Evolutionary conservation across 2,888 invertebrate genomes (phyloP), one percentile per base, ranked within the genome.

Genomic region (Macrophya alboannulata): DNA sequence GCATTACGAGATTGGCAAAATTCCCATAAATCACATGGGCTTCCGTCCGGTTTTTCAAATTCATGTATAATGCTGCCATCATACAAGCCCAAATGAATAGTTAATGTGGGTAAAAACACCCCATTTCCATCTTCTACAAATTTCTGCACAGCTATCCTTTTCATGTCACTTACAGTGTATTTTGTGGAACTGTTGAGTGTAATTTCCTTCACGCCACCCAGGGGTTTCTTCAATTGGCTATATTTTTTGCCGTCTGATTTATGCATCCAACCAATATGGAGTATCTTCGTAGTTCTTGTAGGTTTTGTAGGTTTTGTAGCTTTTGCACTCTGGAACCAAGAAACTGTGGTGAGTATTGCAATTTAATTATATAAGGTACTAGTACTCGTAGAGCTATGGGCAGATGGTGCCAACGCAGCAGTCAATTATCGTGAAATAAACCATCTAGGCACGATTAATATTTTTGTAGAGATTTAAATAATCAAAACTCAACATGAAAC

Each of bases 261-360:
- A 17, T 43, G 74, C 37, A 74, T 31, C 74, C 43, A 74, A 40
- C 74, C 43, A 74, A 74, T 37, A 21, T 45, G 74, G 9, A 74
- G 45, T 68, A 37, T 68, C 68, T 68, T 68, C 15, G 68, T 68
- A 68, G 25, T 15, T 68, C 9, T 59, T 25, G 31, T 37, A 68
- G 68, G 10, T 68, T 31, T 68, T 31, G 21, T 48, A 4, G 15
- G 48, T 48, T 59, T 59, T 25, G 31, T 68, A 68, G 68, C 12
- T 68, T 9, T 68, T 31, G 31, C 15, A 68, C 68, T 68, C 68
- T 31, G 15, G 12, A 59, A 37, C 21, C n/a, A 37, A 68, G 4
- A 31, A 37, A 68, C 31, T 31, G 37, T 68, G 10, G 37, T 68
- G 15, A 68, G 37, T 68, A 68, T 31, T 31, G 31, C 31, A 31